Percentiles rank a stretch among this genome's conserved stretches.
phyloP scores from a whole-genome alignment of 2,888 invertebrate species.

The Acheta domesticus region DNA sequence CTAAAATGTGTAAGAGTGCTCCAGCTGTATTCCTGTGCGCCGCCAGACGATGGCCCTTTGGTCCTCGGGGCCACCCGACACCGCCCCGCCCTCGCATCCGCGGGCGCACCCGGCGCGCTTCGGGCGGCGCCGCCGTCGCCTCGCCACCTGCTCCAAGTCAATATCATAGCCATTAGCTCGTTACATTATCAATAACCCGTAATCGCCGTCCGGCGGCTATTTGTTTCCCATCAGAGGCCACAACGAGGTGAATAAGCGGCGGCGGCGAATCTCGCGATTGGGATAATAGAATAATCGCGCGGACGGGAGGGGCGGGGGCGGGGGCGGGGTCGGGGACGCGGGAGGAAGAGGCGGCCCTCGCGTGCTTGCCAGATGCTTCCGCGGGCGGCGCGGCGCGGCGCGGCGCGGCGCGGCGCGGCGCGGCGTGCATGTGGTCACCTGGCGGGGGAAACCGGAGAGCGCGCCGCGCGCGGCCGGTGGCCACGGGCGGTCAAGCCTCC shows the following conservation, averaged over 20 bases:
- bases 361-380: not conserved
- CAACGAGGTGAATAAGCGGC: too few relatives aligned
- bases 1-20: too few relatives aligned
- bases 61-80: too few relatives aligned
- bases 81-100: too few relatives aligned
- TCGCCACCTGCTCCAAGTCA: not conserved
- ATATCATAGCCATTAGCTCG: not conserved
- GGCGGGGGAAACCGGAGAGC: not conserved
- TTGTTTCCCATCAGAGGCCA: not conserved
- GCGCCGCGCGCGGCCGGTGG: not conserved
- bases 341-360: not conserved
- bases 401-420: not conserved
- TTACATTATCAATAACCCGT: not conserved
- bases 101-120: too few relatives aligned
- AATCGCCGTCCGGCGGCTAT: not conserved
- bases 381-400: not conserved
- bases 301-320: not conserved
- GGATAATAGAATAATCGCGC: not conserved
- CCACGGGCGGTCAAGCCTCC: not conserved
- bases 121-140: too few relatives aligned
- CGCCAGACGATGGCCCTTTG: too few relatives aligned
- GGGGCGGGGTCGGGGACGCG: not conserved
- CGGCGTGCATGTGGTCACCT: not conserved
- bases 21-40: too few relatives aligned
- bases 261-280: not conserved